Base-by-base conservation (phyloP, 2,888 invertebrate genomes). In the Pinctada fucata region DNA sequence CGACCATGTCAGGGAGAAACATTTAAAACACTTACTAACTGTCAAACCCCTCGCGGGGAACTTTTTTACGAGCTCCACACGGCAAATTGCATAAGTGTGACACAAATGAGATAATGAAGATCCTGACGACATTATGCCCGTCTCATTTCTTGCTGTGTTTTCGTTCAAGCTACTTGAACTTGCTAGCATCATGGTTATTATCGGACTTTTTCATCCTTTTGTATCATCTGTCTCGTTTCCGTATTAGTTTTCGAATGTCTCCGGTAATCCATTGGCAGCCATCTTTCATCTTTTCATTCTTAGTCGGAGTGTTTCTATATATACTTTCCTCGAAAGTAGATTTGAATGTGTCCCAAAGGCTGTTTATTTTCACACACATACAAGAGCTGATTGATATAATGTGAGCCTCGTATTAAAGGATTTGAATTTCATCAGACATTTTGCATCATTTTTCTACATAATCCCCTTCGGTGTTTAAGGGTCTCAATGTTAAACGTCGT, bases 231-330 rank as follows among this genome's bases (percentile, higher is more conserved):
- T 31, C 75, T 31, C 75, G 69, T 66, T 72, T 75, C 31, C 64
- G 6, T 50, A 78, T 78, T 3, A 80, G 76, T 16, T 51, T 75
- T 65, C 70, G 47, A 1, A 81, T 67, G 50, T 79, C 76, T 50
- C 6, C 49, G 2, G 74, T 72, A 6, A 81, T 52, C 74, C 81
- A 78, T 50, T 76, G 81, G 45, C 13, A 68, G 10, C 67, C 47
- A 45, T 78, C 72, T 72, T 77, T 74, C 49, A 0, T 31, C 49
- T 58, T 75, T 45, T 66, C 73, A 16, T 49, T 72, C 52, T 77
- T 82, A 51, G 47, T 45, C 52, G 75, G 81, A 3, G 79, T 76
- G 67, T 81, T 70, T 58, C 31, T 66, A n/a, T 76, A 52, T 3
- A 72, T 65, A 64, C 75, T 74, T 6, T 49, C 49, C 31, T 82